A percentile compares a stretch with the other conserved stretches of the same genome.
Evolutionary conservation across 2,888 invertebrate species (phyloP).

Genomic region (Portevinia maculata): DNA sequence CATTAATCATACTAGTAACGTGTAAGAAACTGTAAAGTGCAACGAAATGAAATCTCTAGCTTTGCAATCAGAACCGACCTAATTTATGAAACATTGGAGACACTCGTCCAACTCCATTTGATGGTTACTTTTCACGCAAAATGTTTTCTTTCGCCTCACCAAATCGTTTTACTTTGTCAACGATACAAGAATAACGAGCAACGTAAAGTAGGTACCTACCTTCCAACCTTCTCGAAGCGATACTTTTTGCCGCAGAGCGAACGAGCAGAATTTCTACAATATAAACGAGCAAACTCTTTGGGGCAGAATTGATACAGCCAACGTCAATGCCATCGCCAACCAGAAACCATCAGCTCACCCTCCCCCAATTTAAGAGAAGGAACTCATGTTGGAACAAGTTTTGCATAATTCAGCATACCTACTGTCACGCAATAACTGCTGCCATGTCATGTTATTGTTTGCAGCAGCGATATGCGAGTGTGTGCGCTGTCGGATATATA

Average conservation of each 20-base stretch:
- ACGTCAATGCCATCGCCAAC: not conserved
- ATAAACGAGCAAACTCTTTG: not conserved
- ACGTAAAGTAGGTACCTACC: not conserved
- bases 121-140: slow-evolving; percentile 69
- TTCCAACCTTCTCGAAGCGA: no score
- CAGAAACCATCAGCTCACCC: slow-evolving; percentile 19
- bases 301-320: slow-evolving; percentile 1
- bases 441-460: slow-evolving; percentile 71
- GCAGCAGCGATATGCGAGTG: slow-evolving; percentile 58
- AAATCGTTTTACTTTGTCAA: slow-evolving; percentile 54
- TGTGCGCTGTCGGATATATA: slow-evolving; percentile 67
- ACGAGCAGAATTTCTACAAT: slow-evolving; percentile 5
- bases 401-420: slow-evolving; percentile 76
- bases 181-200: slow-evolving; percentile 12
- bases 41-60: slow-evolving; percentile 30
- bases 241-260: not conserved
- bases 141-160: slow-evolving; percentile 24
- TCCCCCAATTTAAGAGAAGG: slow-evolving; percentile 45
- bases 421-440: slow-evolving; percentile 73
- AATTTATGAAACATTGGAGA: slow-evolving; percentile 42
- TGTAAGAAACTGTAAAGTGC: slow-evolving; percentile 31
- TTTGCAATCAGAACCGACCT: slow-evolving; percentile 51
- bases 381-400: slow-evolving; percentile 66
- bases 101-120: slow-evolving; percentile 22
- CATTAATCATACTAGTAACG: slow-evolving; percentile 43